Evolutionary conservation across 2,797 vertebrate species (phyloP).

Genomic region (Gephyroberyx darwinii): DNA sequence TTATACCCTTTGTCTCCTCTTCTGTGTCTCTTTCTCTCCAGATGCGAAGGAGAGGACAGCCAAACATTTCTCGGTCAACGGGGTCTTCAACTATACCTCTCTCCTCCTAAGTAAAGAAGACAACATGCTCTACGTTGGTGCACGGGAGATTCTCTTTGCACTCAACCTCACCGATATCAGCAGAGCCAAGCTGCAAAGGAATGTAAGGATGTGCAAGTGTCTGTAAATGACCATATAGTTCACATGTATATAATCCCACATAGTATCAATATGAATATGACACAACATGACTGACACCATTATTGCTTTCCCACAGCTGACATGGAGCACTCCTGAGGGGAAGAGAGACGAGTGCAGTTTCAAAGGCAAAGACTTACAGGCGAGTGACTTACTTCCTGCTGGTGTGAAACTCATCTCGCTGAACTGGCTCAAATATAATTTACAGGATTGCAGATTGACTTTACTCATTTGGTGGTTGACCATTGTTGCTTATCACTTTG

Average conservation of each 20-base stretch:
- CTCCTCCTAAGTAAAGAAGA: constrained; percentile 90
- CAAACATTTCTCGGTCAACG: constrained; percentile 81
- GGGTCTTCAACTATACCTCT: constrained; percentile 87
- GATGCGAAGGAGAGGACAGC: constrained; percentile 83
- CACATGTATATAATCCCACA: constrained; percentile 22
- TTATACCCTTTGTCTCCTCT: constrained; percentile 4
- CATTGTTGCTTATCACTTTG: constrained; percentile 26
- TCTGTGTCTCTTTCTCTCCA: constrained; percentile 58
- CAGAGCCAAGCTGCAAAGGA: constrained; percentile 75
- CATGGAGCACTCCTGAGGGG: constrained; percentile 87
- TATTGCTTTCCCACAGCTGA: constrained; percentile 80
- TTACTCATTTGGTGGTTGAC: constrained; percentile 16
- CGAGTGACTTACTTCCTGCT: constrained; percentile 62
- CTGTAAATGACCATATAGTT: constrained; percentile 20
- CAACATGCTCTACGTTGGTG: constrained; percentile 86
- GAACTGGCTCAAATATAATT: constrained; percentile 35
- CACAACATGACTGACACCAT: constrained; percentile 33
- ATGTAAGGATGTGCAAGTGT: constrained; percentile 70
- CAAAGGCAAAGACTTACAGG: constrained; percentile 96
- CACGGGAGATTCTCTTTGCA: constrained; percentile 87
- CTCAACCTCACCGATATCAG: constrained; percentile 85
- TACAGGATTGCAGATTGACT: constrained; percentile 26
- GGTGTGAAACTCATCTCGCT: constrained; percentile 33
- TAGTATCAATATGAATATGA: constrained; percentile 32
- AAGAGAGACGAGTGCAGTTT: constrained; percentile 93